These are phyloP conservation scores for Acanthiza pusilla DNA, from an alignment of 2,797 vertebrate species.

Conservation along the genomic window DNA sequence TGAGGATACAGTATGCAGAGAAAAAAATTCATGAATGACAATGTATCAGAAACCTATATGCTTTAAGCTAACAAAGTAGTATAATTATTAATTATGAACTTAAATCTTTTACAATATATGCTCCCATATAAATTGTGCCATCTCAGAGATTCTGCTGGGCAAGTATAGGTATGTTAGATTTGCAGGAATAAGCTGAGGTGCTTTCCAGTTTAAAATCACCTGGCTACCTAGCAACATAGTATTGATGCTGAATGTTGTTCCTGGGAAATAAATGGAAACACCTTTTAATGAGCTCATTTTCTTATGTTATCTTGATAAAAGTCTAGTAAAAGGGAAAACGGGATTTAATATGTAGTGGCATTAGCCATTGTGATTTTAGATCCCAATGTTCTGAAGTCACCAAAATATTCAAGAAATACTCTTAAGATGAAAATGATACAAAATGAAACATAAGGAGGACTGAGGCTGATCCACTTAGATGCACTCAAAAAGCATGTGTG, in stretches of 20 bases:
- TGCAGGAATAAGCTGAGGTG: neutral
- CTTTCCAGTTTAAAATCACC: constrained; percentile 17
- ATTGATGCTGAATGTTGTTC: neutral
- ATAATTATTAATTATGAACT: neutral
- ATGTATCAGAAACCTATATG: neutral
- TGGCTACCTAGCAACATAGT: constrained; percentile 28
- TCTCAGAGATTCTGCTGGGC: neutral
- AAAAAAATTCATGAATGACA: neutral
- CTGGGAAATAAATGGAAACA: neutral
- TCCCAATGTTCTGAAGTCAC: neutral
- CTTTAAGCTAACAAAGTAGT: neutral
- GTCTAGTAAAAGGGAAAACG: neutral
- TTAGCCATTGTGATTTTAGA: neutral
- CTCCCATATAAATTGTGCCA: neutral
- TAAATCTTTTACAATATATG: neutral
- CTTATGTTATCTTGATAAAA: neutral
- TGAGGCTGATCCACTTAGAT: neutral
- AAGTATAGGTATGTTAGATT: neutral
- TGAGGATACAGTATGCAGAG: neutral
- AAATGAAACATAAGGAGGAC: neutral
- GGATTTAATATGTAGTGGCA: neutral
- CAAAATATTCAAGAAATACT: neutral
- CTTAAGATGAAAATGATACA: neutral
- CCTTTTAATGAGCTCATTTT: neutral
- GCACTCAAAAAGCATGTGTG: neutral